These are phyloP conservation scores for Cherax quadricarinatus DNA, from an alignment of 1,140 invertebrate genomes.

Conservation along the genomic window DNA sequence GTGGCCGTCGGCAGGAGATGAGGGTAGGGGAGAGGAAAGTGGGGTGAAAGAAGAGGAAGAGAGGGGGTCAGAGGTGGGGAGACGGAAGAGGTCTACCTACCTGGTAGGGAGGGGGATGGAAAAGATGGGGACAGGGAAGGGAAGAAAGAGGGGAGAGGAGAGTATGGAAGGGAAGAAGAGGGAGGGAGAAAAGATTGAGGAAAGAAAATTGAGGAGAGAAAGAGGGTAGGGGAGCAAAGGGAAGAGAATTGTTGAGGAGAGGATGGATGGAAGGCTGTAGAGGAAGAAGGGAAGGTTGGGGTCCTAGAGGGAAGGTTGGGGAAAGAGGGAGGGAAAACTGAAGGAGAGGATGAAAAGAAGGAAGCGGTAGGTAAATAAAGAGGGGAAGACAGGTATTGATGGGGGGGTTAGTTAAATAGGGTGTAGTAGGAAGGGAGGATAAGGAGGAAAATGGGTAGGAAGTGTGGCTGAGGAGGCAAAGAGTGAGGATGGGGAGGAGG, in stretches of 20 bases:
- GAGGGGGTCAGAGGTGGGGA: background rate
- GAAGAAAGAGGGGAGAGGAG: too few relatives aligned
- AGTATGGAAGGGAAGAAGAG: background rate
- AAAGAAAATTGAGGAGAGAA: too few relatives aligned
- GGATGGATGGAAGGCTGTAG: background rate
- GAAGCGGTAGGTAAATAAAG: too few relatives aligned
- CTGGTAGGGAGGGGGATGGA: background rate
- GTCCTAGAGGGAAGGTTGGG: background rate
- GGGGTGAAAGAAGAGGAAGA: background rate
- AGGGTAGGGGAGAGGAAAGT: background rate
- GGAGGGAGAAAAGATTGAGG: background rate
- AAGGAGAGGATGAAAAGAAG: background rate
- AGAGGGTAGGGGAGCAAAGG: too few relatives aligned
- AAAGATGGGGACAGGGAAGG: too few relatives aligned
- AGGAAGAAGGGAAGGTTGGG: background rate
- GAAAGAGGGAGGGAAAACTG: too few relatives aligned
- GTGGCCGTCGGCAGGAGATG: conserved; percentile 20
- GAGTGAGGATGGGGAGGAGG: background rate
- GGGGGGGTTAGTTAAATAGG: background rate
- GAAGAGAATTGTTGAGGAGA: too few relatives aligned
- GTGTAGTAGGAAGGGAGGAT: background rate
- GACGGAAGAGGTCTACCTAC: background rate
- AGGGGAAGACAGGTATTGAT: background rate
- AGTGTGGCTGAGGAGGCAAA: background rate
- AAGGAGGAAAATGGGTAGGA: background rate